Conservation (phyloP, 2,797 vertebrate genomes). For the Acanthornis magna region DNA sequence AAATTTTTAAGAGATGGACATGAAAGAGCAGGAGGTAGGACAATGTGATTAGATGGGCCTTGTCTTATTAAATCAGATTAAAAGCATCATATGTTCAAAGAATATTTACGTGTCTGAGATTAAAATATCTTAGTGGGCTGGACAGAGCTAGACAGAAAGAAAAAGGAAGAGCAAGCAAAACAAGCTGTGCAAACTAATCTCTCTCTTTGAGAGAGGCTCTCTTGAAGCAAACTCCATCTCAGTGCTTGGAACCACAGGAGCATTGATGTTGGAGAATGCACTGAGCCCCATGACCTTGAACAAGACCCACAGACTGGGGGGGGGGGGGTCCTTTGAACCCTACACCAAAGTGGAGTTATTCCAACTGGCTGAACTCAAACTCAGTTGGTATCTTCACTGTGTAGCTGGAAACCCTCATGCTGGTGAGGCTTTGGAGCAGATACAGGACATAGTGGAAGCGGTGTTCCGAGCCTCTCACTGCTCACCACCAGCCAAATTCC, state of each 20-base stretch:
- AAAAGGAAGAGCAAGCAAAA: neutral
- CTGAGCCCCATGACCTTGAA: neutral
- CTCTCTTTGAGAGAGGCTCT: neutral
- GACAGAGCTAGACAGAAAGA: neutral
- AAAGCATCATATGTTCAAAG: neutral
- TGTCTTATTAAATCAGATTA: neutral
- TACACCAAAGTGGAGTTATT: neutral
- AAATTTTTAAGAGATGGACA: neutral
- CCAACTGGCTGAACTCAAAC: neutral
- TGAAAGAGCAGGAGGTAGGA: neutral
- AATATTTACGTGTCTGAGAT: neutral
- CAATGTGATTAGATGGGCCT: neutral
- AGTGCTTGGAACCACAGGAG: neutral
- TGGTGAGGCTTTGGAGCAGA: neutral
- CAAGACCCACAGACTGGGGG: neutral
- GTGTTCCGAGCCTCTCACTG: neutral
- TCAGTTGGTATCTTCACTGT: neutral
- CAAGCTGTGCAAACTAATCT: neutral
- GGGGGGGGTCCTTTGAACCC: neutral
- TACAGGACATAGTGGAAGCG: neutral
- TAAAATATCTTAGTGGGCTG: neutral
- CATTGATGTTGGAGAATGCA: fast-evolving
- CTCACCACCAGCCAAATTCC: neutral
- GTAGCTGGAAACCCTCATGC: neutral
- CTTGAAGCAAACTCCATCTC: neutral